Percentiles rank a stretch among this genome's conserved stretches.
These are phyloP conservation scores for Metridium senile DNA, from an alignment of 92 coral and sea anemone genomes.

Conservation along the genomic window DNA sequence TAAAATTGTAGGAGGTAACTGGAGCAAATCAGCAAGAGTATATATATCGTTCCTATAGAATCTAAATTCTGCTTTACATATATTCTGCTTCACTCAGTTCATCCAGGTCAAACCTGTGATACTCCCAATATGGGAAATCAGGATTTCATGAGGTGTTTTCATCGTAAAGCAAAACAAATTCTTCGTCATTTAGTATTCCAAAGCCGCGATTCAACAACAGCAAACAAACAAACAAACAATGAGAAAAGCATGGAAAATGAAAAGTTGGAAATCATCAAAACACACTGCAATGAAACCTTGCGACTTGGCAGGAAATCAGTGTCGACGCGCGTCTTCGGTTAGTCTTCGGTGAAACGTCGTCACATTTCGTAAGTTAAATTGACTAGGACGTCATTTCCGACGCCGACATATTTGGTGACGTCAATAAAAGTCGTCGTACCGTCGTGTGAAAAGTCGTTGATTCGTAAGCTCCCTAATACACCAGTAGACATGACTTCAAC, in stretches of 20 bases:
- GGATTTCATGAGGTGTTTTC: constrained; percentile 19
- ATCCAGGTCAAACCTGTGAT: constrained; percentile 18
- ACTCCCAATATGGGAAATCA: constrained; percentile 15
- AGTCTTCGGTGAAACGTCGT: too few species aligned
- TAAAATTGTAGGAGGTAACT: constrained; percentile 4
- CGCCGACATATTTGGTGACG: constrained; percentile 15
- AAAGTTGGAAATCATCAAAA: neutral
- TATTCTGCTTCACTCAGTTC: constrained; percentile 27
- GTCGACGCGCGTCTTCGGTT: constrained; percentile 7
- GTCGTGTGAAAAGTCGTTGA: constrained; percentile 4
- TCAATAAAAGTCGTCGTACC: neutral
- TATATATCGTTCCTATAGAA: constrained; percentile 28
- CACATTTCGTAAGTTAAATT: constrained; percentile 8
- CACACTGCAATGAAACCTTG: neutral
- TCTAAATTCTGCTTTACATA: constrained; percentile 19
- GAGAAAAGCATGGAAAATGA: neutral
- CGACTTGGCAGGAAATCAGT: neutral
- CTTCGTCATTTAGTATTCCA: constrained; percentile 9
- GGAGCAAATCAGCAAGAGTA: constrained; percentile 3
- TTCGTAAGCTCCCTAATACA: constrained; percentile 8
- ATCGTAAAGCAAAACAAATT: constrained; percentile 19
- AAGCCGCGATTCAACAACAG: constrained; percentile 2
- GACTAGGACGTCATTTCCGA: neutral
- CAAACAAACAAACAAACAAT: neutral
- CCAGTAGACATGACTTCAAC: too few species aligned